Percentiles rank a stretch among this genome's conserved stretches.
These are phyloP conservation scores for Triplophysa bombifrons DNA, from an alignment of 2,797 vertebrate species.

Conservation along the genomic window DNA sequence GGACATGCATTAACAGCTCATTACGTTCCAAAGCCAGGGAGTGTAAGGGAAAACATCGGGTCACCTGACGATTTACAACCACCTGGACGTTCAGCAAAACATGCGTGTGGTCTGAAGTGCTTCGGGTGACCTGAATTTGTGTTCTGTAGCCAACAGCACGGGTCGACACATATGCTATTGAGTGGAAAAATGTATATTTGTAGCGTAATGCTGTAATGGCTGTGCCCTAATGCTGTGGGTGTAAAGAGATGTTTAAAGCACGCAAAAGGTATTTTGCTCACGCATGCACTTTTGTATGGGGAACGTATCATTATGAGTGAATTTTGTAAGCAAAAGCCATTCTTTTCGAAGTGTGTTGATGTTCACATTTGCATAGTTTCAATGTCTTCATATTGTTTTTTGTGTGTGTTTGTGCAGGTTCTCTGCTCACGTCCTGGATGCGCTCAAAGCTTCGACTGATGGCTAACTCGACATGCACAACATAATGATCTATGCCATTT, in stretches of 20 bases:
- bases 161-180: neutral
- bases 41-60: neutral
- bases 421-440: neutral
- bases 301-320: neutral
- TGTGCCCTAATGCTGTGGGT: neutral
- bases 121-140: neutral
- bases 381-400: neutral
- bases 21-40: slow-evolving; percentile 9
- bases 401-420: neutral
- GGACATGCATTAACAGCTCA: slow-evolving; percentile 14
- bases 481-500: neutral
- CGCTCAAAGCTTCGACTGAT: neutral
- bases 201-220: neutral
- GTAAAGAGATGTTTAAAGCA: neutral
- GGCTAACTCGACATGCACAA: neutral
- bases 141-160: neutral
- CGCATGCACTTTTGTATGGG: neutral
- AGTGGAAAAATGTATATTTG: neutral
- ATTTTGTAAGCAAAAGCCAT: too few species aligned
- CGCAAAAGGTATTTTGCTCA: neutral
- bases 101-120: neutral
- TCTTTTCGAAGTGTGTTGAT: neutral
- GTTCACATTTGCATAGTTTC: neutral
- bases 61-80: slow-evolving; percentile 4
- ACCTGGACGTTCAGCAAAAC: neutral